Conservation (phyloP, 1,140 invertebrate species). For the Ceratosolen solmsi region DNA sequence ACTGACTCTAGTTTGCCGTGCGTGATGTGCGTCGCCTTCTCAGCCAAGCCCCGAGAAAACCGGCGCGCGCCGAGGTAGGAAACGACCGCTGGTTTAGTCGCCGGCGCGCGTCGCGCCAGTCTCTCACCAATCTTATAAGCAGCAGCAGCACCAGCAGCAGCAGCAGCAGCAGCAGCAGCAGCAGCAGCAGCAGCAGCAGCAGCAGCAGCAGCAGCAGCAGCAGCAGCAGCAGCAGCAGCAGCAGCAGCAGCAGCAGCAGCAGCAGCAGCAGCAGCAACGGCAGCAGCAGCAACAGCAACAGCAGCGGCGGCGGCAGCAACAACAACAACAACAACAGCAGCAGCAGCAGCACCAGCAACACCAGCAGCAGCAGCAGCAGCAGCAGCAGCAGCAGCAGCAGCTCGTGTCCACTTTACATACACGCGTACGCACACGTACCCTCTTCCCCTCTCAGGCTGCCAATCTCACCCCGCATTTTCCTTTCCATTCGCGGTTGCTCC, state of each 20-base stretch:
- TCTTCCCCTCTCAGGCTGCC: no score
- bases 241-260: no score
- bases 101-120: conserved; percentile 37
- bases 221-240: background rate
- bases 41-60: conserved; percentile 21
- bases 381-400: background rate
- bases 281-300: no score
- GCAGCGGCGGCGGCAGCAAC: background rate
- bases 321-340: background rate
- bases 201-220: conserved; percentile 1
- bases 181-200: background rate
- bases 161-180: background rate
- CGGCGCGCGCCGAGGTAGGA: background rate
- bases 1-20: background rate
- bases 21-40: background rate
- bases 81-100: background rate
- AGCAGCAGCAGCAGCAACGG: background rate
- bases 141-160: conserved; percentile 4
- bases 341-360: background rate
- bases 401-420: background rate
- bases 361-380: background rate
- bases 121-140: conserved; percentile 33
- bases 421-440: no score
- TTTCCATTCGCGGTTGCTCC: no score
- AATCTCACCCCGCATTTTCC: no score